Percentiles rank a stretch among this genome's conserved stretches.
Evolutionary conservation across 2,797 vertebrate genomes (phyloP).

Genomic region (Chelon auratus): DNA sequence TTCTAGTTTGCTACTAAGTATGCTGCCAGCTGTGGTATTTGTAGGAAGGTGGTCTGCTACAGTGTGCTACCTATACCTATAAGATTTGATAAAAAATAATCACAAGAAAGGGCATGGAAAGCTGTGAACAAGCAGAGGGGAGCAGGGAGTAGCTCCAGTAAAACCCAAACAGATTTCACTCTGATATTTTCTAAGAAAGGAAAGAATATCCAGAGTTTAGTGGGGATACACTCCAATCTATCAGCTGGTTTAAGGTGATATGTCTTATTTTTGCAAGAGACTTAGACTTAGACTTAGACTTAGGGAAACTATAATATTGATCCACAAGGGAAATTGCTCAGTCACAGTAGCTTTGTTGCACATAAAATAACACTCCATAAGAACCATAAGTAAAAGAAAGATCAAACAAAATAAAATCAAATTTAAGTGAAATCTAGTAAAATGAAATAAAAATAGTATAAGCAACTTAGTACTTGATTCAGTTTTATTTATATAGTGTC

Average conservation of each 20-base stretch:
- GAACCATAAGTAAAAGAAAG: too few species aligned
- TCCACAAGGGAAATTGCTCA: too few species aligned
- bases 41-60: slow-evolving; percentile 1
- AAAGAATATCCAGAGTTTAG: not conserved
- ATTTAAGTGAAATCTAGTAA: too few species aligned
- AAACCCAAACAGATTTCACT: slow-evolving; percentile 8
- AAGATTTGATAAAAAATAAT: slow-evolving; percentile 32
- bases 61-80: not conserved
- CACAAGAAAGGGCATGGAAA: slow-evolving; percentile 19
- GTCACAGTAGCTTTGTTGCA: too few species aligned
- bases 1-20: slow-evolving; percentile 12
- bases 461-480: too few species aligned
- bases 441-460: too few species aligned
- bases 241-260: not conserved
- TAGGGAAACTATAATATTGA: too few species aligned
- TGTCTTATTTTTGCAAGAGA: not conserved
- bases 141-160: not conserved
- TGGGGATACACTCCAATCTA: not conserved
- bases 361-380: too few species aligned
- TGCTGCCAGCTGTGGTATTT: slow-evolving; percentile 36
- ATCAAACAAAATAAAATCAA: too few species aligned
- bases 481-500: too few species aligned
- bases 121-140: slow-evolving; percentile 6
- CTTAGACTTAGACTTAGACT: too few species aligned
- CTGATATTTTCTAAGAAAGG: slow-evolving; percentile 3